Evolutionary conservation across 2,888 invertebrate species (phyloP).

Genomic region (Papilio gigon): DNA sequence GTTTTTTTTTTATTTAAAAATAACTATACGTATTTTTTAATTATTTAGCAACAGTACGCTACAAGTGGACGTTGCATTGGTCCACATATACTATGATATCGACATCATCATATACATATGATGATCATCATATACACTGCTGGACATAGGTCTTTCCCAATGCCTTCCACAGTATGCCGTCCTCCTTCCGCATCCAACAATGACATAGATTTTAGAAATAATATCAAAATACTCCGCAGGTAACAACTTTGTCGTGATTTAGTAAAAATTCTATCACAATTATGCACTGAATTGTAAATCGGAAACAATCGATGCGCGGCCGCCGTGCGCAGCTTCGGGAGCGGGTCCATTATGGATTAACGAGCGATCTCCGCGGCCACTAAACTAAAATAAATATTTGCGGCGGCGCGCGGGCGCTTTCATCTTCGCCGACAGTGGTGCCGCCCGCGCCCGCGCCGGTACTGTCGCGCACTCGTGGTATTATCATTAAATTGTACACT

Average conservation of each 20-base stretch:
- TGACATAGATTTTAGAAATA: neutral
- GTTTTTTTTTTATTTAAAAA: too few relatives aligned
- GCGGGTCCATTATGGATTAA: slow-evolving; percentile 80
- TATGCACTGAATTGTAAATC: slow-evolving; percentile 44
- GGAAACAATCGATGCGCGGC: slow-evolving; percentile 50
- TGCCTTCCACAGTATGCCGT: too few relatives aligned
- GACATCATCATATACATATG: too few relatives aligned
- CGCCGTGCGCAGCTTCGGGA: slow-evolving; percentile 56
- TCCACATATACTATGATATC: too few relatives aligned
- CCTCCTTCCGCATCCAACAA: too few relatives aligned
- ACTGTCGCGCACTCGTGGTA: slow-evolving; percentile 47
- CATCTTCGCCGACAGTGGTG: slow-evolving; percentile 78
- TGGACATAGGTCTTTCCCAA: too few relatives aligned
- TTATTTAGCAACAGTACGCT: too few relatives aligned
- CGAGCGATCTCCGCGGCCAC: slow-evolving; percentile 74
- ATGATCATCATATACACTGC: too few relatives aligned
- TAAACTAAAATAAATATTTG: slow-evolving; percentile 83
- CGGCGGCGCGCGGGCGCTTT: slow-evolving; percentile 71
- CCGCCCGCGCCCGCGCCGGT: slow-evolving; percentile 64
- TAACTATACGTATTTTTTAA: too few relatives aligned
- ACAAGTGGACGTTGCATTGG: too few relatives aligned
- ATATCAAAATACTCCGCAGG: neutral
- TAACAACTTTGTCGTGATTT: slow-evolving; percentile 25
- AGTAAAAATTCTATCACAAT: slow-evolving; percentile 38
- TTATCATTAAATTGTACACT: slow-evolving; percentile 25